Percentiles rank a stretch among this genome's conserved stretches.
Conservation (phyloP, 1,140 invertebrate species). For the Drosophila setifemur region DNA sequence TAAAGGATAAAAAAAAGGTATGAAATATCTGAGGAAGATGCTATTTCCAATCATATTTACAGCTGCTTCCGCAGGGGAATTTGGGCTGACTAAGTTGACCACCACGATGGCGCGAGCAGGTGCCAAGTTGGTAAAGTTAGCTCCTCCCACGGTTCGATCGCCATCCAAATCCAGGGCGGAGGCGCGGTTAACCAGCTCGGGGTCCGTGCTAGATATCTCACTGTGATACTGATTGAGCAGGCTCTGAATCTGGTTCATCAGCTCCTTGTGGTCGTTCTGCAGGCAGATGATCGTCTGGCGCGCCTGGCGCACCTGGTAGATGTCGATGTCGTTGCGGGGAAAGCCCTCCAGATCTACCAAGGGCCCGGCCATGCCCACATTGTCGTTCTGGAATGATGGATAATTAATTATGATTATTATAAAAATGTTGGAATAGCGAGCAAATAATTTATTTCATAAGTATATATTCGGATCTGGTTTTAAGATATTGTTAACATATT, state of each 20-base stretch:
- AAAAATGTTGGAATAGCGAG: no score
- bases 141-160: conserved; percentile 24
- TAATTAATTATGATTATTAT: no score
- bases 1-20: background rate
- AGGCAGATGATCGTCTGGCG: conserved; percentile 94
- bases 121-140: background rate
- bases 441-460: no score
- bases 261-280: conserved; percentile 93
- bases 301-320: conserved; percentile 94
- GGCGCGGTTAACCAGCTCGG: conserved; percentile 62
- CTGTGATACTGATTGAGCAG: conserved; percentile 84
- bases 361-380: conserved; percentile 93
- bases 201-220: conserved; percentile 74
- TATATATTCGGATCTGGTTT: no score
- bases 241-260: conserved; percentile 94
- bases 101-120: conserved; percentile 85
- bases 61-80: conserved; percentile 91
- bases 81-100: conserved; percentile 88
- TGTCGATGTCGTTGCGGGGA: conserved; percentile 94
- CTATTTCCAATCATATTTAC: conserved; percentile 83
- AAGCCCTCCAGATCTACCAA: conserved; percentile 93
- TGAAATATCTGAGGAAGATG: background rate
- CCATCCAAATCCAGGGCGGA: conserved; percentile 57
- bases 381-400: conserved; percentile 85
- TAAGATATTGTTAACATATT: no score